Evolutionary conservation across 1,140 invertebrate genomes (phyloP), one percentile per base, ranked within the genome.

Genomic region (Fopius arisanus): DNA sequence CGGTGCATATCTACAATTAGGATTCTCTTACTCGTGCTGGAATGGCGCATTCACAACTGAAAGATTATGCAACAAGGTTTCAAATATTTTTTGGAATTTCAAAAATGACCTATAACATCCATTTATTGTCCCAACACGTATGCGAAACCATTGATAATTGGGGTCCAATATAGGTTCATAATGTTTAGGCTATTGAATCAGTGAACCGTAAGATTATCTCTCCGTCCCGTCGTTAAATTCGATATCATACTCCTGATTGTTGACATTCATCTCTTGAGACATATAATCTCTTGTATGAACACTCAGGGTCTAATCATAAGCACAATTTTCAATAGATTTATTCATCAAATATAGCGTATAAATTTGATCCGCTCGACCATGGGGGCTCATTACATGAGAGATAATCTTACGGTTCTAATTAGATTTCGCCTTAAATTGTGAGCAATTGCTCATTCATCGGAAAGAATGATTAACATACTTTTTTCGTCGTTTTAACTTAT

Each of bases 81-180:
- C 26, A 70, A 69, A 26, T 26, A 41, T 69, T 67, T 2, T 78
- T 67, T 70, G 74, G 75, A 4, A 48, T 72, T 29, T 14, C 51
- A 48, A 67, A 67, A 9, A 77, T 77, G 77, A 48, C 51, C 12
- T 77, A 23, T 26, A 78, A 78, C 66, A 16, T 80, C 0, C 77
- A 80, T 54, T 70, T 76, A 33, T 9, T 80, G 19, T 19, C 66
- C 37, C 78, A 80, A 43, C 41, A 43, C 16, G 41, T 43, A 43
- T 43, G 41, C 16, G 41, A 43, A 43, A 16, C 10, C 41, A 43
- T 43, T 43, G 16, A 43, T 3, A 16, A 43, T 43, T 43, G 41
- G 41, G 41, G 41, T 16, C 41, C 41, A 43, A 43, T 43, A 12
- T 43, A 14, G 41, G 41, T 43, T 43, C 41, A 43, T 16, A 43